phyloP scores from a whole-genome alignment of 2,113 vertebrate genomes.

The Megaceryle maxima region DNA sequence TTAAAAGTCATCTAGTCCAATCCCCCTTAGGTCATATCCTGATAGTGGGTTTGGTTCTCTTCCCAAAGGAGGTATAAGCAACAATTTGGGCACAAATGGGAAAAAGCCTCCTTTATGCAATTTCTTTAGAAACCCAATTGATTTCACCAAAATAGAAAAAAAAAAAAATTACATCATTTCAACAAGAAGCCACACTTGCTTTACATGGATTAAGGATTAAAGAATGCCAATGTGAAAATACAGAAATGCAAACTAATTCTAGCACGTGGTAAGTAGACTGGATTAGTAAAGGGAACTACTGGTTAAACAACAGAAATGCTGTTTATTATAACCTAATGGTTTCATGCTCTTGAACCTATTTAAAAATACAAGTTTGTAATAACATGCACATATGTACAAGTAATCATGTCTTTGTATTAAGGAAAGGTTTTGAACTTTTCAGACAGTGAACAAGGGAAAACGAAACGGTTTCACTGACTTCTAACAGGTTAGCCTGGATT shows the following conservation, averaged over 20 bases:
- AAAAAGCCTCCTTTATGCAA: not conserved
- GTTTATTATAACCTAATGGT: not conserved
- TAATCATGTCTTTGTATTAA: not conserved
- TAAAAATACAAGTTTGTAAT: not conserved
- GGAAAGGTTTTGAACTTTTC: not conserved
- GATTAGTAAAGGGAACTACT: not conserved
- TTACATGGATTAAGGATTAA: not conserved
- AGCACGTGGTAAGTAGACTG: not conserved
- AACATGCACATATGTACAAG: not conserved
- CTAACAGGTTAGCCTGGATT: not conserved
- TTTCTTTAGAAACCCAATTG: not conserved
- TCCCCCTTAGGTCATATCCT: not conserved
- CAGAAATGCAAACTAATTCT: not conserved
- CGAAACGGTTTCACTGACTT: not conserved
- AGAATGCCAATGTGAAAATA: not conserved
- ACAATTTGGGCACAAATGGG: not conserved
- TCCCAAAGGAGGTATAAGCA: not conserved
- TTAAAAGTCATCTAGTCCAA: not conserved
- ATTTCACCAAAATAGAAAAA: not conserved
- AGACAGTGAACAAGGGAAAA: not conserved
- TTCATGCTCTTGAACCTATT: not conserved
- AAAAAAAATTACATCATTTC: not conserved
- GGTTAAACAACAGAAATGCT: not conserved
- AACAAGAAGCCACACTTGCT: not conserved
- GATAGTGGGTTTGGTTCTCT: not conserved